phyloP scores from a whole-genome alignment of 2,113 vertebrate genomes.

The Shinisaurus crocodilurus region DNA sequence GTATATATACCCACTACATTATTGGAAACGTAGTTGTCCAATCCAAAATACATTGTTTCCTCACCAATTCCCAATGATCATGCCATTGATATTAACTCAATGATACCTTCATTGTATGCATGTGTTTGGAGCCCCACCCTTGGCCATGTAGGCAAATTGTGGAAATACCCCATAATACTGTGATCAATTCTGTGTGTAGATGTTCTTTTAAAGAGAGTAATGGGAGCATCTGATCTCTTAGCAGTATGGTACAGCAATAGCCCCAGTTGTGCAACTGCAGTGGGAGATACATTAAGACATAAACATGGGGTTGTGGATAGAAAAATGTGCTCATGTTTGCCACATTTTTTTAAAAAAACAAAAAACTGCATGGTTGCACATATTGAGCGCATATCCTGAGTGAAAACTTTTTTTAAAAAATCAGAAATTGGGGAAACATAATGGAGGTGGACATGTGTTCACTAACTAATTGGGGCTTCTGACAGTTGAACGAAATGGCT shows the following conservation, averaged over 20 bases:
- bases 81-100: not conserved
- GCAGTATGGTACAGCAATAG: not conserved
- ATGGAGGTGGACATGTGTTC: not conserved
- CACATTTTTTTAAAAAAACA: no score
- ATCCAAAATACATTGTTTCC: not conserved
- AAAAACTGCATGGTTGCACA: not conserved
- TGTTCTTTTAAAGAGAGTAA: not conserved
- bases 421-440: not conserved
- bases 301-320: no score
- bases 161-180: not conserved
- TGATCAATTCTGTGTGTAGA: not conserved
- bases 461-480: not conserved
- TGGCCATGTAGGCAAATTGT: not conserved
- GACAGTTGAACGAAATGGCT: no score
- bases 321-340: no score
- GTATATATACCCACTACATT: not conserved
- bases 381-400: not conserved
- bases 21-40: not conserved
- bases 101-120: not conserved
- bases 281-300: no score
- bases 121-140: not conserved
- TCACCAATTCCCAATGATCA: not conserved
- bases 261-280: no score
- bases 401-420: not conserved
- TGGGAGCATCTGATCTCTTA: not conserved